Evolutionary conservation across 2,113 vertebrate species (phyloP), one percentile per base, ranked within the genome.

Genomic region (Cettia cetti): DNA sequence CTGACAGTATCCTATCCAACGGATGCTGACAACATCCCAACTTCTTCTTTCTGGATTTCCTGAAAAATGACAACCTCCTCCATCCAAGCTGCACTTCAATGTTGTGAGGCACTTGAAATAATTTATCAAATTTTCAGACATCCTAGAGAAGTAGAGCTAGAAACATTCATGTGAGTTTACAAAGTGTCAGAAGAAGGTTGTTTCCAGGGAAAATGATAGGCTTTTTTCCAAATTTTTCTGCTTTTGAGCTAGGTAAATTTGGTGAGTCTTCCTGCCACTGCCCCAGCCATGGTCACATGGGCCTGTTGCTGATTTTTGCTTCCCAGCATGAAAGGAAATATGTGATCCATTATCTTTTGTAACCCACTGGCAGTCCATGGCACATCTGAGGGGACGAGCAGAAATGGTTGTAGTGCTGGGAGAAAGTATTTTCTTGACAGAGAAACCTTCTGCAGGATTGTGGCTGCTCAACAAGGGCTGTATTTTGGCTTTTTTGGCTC

Each of bases 191-290:
- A 63, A 79, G 11, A 56, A n/a, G 3, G 40, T 82, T 81, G 6
- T 27, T 9, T 81, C 13, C 27, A 57, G 27, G 12, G 24, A 65
- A 49, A 66, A 61, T 11, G 0, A 50, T 13, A 17, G 0, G 0
- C 0, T 33, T 80, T 74, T 77, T 10, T 4, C 17, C 31, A 40
- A 47, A 18, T 2, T 31, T 37, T 86, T 50, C 39, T 68, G 10
- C 9, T 66, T 85, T 85, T 1, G 1, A 54, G 47, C 12, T 37
- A 47, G 20, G 10, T 30, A 40, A 53, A 70, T 57, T 61, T 9
- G 10, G 11, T 44, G 4, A 44, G 6, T 45, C 18, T 60, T 56
- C 16, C 4, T 2, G 12, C 13, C 21, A 10, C 15, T 0, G 0
- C 14, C 9, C 27, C 15, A 72, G 30, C 40, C 35, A 15, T 35